Conservation (phyloP, 1,140 invertebrate species). For the Eriocheir sinensis region DNA sequence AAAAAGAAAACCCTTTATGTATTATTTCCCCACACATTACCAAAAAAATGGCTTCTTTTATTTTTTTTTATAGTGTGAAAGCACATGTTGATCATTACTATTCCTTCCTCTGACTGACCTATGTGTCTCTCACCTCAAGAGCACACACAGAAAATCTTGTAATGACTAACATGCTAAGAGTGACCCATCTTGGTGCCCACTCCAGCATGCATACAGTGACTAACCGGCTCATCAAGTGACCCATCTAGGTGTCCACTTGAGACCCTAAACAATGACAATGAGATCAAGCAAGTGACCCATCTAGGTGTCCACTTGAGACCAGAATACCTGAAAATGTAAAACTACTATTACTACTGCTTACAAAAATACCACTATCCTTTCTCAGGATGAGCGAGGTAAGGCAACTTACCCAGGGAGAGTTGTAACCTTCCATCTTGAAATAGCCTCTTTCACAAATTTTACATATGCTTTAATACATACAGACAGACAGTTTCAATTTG, state of each 20-base stretch:
- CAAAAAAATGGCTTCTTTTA: too few relatives aligned
- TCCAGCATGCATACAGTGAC: constrained; percentile 27
- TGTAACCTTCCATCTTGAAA: constrained; percentile 41
- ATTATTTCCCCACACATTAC: too few relatives aligned
- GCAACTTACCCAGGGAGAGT: background rate
- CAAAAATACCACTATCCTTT: constrained; percentile 77
- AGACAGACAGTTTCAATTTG: constrained; percentile 28
- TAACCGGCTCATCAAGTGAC: constrained; percentile 52
- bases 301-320: constrained; percentile 69
- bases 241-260: constrained; percentile 66
- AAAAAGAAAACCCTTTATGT: too few relatives aligned
- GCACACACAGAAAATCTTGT: constrained; percentile 35
- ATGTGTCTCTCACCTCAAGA: constrained; percentile 58
- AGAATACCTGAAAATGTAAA: constrained; percentile 44
- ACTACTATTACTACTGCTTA: constrained; percentile 59
- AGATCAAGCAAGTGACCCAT: constrained; percentile 66
- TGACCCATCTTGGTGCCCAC: constrained; percentile 63
- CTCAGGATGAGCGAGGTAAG: constrained; percentile 76
- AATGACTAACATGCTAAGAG: constrained; percentile 43
- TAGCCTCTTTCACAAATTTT: background rate
- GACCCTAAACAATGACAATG: constrained; percentile 31
- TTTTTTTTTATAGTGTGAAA: too few relatives aligned
- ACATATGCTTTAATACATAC: background rate
- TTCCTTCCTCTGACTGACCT: background rate
- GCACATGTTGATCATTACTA: constrained; percentile 16